Evolutionary conservation across 1,140 invertebrate genomes (phyloP), one percentile per base, ranked within the genome.

Genomic region (Tribolium castaneum): DNA sequence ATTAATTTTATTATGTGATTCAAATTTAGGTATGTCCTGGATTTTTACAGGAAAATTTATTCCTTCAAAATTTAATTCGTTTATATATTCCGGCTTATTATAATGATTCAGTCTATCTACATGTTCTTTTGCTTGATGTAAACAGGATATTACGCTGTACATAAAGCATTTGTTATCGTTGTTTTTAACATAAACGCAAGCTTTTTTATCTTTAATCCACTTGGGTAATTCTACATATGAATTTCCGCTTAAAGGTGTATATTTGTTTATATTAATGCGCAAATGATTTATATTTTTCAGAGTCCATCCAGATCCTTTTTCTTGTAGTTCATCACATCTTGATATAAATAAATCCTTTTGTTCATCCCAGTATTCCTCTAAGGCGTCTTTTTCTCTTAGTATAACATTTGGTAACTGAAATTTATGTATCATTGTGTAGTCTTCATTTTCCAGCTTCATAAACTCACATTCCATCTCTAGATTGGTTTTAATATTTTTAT

Each of bases 231-330:
- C 51, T 19, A 85, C 79, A 62, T 79, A 83, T 25, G 77, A 76
- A 74, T 78, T 79, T 14, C 76, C 81, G 4, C 76, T 74, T 25
- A 85, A 22, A 6, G 83, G 83, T 73, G 83, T 77, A 74, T 81
- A 86, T 80, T 83, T 85, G 66, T 81, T 81, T 13, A 85, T 50
- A 51, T 73, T 51, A 73, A 73, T 50, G 49, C 70, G 49, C 13
- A 84, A 74, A 71, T 84, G 77, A 13, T 78, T 62, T 14, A 84
- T 84, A 70, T 50, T 30, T 51, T 12, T 35, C 75, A 86, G 70
- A 6, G 81, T 22, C 85, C 83, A 87, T 13, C 84, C 84, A 78
- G 76, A 79, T 56, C 83, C 82, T 49, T 76, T 70, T 49, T 83
- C 81, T 73, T 85, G 77, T 71, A 85, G 80, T 77, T 83, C 82